Conservation (phyloP, 2,888 invertebrate species). For the Byasa hedistus region DNA sequence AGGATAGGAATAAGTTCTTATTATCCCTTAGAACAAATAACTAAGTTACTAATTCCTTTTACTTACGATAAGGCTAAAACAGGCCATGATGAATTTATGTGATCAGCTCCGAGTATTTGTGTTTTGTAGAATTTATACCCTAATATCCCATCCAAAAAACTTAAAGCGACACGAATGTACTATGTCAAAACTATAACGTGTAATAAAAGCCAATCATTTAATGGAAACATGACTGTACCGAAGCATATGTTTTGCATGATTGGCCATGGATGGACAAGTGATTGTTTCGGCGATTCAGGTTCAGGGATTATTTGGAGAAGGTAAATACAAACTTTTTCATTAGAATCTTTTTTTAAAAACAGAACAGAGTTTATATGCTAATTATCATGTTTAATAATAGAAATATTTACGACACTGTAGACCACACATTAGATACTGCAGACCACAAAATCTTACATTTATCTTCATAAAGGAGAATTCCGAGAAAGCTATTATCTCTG, state of each 20-base stretch:
- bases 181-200: constrained; percentile 30
- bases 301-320: constrained; percentile 34
- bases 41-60: neutral
- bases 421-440: no score
- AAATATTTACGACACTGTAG: no score
- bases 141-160: neutral
- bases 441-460: neutral
- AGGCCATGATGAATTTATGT: neutral
- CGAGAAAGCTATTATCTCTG: neutral
- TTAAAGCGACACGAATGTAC: constrained; percentile 31
- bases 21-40: neutral
- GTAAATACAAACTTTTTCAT: constrained; percentile 16
- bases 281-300: constrained; percentile 36
- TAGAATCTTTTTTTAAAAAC: neutral
- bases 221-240: constrained; percentile 26
- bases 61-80: neutral
- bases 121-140: constrained; percentile 11
- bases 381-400: neutral
- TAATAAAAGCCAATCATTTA: constrained; percentile 29
- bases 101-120: neutral
- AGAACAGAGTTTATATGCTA: neutral
- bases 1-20: neutral
- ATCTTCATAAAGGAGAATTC: neutral
- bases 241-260: constrained; percentile 36
- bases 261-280: constrained; percentile 33